These are phyloP conservation scores for Leptosomus discolor DNA, from an alignment of 2,113 vertebrate species.

Conservation along the genomic window DNA sequence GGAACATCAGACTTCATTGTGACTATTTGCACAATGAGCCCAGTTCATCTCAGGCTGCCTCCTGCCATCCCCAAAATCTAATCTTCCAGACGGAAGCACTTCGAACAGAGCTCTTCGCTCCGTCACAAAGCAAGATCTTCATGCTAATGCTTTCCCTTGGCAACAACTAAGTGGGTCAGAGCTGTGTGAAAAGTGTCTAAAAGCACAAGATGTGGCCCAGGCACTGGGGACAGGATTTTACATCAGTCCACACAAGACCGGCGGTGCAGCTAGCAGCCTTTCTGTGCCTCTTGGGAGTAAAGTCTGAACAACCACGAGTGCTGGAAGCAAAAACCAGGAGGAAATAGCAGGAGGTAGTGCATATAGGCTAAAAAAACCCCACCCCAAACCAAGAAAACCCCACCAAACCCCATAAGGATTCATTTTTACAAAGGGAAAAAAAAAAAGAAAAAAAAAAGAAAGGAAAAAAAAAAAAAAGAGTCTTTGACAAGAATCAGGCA, in stretches of 20 bases:
- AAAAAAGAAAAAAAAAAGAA: too few species aligned
- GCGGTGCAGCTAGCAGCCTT: background rate
- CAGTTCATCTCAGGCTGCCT: background rate
- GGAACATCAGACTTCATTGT: too few species aligned
- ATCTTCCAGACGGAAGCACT: background rate
- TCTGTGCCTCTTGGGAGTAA: rapidly evolving
- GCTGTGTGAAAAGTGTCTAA: background rate
- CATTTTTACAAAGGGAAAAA: background rate
- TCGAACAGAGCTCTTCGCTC: background rate
- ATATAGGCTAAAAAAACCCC: rapidly evolving
- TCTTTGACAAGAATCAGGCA: background rate
- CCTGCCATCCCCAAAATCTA: background rate
- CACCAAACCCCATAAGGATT: background rate
- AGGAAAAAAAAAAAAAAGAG: background rate
- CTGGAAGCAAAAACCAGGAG: background rate
- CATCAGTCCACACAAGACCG: background rate
- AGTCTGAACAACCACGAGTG: background rate
- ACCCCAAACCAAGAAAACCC: background rate
- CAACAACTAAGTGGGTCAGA: background rate
- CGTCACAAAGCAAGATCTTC: background rate
- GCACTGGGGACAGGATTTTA: background rate
- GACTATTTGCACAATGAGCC: rapidly evolving
- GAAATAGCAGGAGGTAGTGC: background rate
- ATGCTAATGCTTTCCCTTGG: background rate
- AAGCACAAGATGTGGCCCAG: background rate